Percentiles rank a stretch among this genome's conserved stretches.
Conservation (phyloP, 2,797 vertebrate genomes). For the Cyclura pinguis region DNA sequence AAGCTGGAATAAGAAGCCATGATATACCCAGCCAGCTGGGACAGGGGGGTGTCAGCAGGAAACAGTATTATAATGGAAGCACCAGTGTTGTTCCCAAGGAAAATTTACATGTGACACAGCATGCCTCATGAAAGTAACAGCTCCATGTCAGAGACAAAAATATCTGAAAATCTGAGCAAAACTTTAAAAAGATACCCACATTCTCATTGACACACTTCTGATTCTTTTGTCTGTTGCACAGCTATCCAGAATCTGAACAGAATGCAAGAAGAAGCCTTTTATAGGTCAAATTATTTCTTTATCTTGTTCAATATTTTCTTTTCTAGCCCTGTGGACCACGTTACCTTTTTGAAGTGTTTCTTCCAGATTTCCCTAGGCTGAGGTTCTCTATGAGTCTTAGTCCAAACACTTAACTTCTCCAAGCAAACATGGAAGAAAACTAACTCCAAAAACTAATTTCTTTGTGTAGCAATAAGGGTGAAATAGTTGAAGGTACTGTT, state of each 20-base stretch:
- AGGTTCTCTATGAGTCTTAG: too few species aligned
- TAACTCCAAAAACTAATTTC: too few species aligned
- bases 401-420: too few species aligned
- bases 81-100: background rate
- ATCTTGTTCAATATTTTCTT: background rate
- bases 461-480: too few species aligned
- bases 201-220: background rate
- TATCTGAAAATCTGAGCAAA: constrained; percentile 18
- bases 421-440: too few species aligned
- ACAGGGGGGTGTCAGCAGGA: background rate
- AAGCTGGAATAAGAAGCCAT: constrained; percentile 27
- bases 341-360: too few species aligned
- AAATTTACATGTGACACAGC: background rate
- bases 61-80: background rate
- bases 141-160: constrained; percentile 33
- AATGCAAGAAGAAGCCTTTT: background rate
- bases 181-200: constrained; percentile 9
- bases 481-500: too few species aligned
- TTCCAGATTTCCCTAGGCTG: too few species aligned
- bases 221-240: background rate
- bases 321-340: background rate
- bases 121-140: constrained; percentile 5
- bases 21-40: constrained; percentile 24
- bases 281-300: background rate
- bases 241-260: background rate